Evolutionary conservation across 2,888 invertebrate genomes (phyloP), one percentile per base, ranked within the genome.

Genomic region (Microctonus aethiopoides): DNA sequence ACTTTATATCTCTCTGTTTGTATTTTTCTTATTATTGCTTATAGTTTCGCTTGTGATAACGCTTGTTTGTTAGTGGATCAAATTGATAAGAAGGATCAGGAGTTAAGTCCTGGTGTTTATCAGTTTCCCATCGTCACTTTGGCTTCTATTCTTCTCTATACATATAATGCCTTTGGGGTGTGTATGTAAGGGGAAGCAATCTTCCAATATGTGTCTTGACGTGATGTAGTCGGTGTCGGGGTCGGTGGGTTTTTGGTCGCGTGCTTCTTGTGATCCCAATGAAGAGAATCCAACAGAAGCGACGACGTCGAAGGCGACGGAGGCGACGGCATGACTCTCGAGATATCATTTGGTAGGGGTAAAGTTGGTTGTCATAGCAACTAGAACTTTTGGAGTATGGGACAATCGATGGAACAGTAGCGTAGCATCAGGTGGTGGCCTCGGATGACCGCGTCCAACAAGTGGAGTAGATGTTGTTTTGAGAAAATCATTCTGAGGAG

Each of bases 371-470:
- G 68, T 59, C 70, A 74, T 76, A 68, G 68, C 77, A 78, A 78
- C 77, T 73, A 72, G 74, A 73, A 69, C 75, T 75, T 75, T 76
- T 75, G 70, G 76, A 76, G 80, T 83, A 83, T 84, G 81, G 82
- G 81, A 82, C 81, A 74, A 86, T 86, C 86, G 86, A 86, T 86
- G 83, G 57, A 78, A 76, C 86, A 86, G 84, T 84, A 81, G 81
- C 84, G 86, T 86, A 84, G 80, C 83, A 84, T 81, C 83, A 83
- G 84, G 84, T 83, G 82, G 81, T 79, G 73, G 77, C 57, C 63
- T 63, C 64, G 52, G 59, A 57, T 64, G 26, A 59, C 61, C 74
- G 70, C 80, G 81, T 82, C 82, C 83, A 83, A 83, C 83, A 83
- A 82, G 83, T 83, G 81, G 83, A 73, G 78, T 69, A 65, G n/a